phyloP scores from a whole-genome alignment of 2,113 vertebrate genomes.

The Ptyas mucosa region DNA sequence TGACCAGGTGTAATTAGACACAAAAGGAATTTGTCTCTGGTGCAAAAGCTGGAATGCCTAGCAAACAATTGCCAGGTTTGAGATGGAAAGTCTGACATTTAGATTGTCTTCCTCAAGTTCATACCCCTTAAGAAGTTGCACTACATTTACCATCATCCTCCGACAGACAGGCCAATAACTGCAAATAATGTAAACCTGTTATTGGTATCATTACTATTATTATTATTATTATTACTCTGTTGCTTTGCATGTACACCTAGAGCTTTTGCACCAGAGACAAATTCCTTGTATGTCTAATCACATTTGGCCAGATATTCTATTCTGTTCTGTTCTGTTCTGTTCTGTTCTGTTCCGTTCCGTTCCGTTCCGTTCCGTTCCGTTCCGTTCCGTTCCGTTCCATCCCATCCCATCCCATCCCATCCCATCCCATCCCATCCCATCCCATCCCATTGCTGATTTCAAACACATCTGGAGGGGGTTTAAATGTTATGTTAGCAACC shows the following conservation, averaged over 20 bases:
- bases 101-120: not conserved
- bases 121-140: not conserved
- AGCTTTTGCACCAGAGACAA: not conserved
- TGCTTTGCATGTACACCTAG: not conserved
- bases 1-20: not conserved
- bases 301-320: not conserved
- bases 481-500: not conserved
- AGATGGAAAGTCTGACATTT: not conserved
- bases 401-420: no score
- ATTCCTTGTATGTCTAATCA: not conserved
- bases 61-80: not conserved
- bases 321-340: no score
- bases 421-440: not conserved
- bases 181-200: not conserved
- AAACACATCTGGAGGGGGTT: not conserved
- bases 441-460: not conserved
- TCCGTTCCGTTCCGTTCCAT: fast-evolving
- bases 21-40: not conserved
- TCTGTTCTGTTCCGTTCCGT: no score
- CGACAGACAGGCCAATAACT: not conserved
- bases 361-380: no score
- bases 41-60: not conserved
- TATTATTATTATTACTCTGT: not conserved
- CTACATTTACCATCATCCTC: not conserved
- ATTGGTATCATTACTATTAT: not conserved